Percentiles rank a stretch among this genome's conserved stretches.
These are phyloP conservation scores for Dione juno DNA, from an alignment of 2,888 invertebrate species.

Conservation along the genomic window DNA sequence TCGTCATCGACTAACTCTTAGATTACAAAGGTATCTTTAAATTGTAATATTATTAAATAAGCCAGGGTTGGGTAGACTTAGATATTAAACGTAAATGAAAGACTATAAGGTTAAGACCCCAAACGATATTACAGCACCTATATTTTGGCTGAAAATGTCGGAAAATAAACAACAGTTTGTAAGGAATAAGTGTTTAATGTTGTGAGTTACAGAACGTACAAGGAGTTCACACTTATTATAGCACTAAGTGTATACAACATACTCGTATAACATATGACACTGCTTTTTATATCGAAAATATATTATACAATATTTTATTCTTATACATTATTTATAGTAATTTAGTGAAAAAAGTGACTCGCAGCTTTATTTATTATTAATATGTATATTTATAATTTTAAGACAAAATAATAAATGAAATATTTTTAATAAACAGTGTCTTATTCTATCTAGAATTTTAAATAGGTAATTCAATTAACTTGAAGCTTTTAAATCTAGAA, in stretches of 20 bases:
- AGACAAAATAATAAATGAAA: conserved; percentile 32
- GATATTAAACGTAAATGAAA: conserved; percentile 40
- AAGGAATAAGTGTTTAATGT: conserved; percentile 4
- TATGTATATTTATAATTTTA: conserved; percentile 38
- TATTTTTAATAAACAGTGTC: conserved; percentile 15
- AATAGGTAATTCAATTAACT: no score
- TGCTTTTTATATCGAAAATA: neutral
- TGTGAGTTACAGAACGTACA: neutral
- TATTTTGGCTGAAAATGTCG: neutral
- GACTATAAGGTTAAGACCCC: conserved; percentile 33
- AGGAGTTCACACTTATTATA: neutral
- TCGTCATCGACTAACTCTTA: neutral
- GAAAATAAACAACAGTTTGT: neutral
- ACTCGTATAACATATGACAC: neutral
- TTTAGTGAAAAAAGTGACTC: conserved; percentile 11
- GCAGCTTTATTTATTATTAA: conserved; percentile 31
- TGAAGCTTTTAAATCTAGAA: no score
- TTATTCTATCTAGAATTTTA: neutral
- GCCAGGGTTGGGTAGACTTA: conserved; percentile 35
- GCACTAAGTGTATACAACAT: neutral
- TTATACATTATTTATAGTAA: conserved; percentile 9
- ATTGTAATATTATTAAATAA: neutral
- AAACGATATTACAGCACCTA: conserved; percentile 24
- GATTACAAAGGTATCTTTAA: neutral
- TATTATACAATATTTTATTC: neutral